A percentile compares a stretch with the other conserved stretches of the same genome.
Conservation (phyloP, 2,113 vertebrate species). For the Pipa parva region DNA sequence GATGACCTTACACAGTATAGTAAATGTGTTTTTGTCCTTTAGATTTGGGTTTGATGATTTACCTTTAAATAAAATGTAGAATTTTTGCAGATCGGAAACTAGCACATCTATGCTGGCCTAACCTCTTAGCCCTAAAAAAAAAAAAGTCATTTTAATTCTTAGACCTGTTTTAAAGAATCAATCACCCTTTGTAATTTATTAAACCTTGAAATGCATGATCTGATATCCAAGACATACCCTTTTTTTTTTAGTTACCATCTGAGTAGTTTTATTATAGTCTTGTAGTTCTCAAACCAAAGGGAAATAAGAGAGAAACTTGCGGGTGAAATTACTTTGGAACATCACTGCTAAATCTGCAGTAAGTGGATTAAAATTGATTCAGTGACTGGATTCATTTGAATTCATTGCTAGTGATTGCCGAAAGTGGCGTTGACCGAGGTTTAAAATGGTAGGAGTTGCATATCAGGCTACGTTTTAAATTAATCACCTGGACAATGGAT, state of each 20-base stretch:
- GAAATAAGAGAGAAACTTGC: too few relatives aligned
- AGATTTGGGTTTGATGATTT: too few relatives aligned
- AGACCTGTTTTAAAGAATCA: constrained; percentile 27
- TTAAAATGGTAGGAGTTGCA: constrained; percentile 9
- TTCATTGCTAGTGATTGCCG: constrained; percentile 19
- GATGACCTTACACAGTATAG: too few relatives aligned
- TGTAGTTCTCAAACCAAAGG: constrained; percentile 22
- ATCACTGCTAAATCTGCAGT: constrained; percentile 18
- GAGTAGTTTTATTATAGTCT: constrained; percentile 22
- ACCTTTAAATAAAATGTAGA: too few relatives aligned
- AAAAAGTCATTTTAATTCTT: constrained; percentile 16
- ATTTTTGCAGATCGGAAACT: too few relatives aligned
- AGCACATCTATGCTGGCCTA: constrained; percentile 1
- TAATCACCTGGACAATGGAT: constrained; percentile 19
- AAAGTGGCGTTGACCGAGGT: constrained; percentile 11
- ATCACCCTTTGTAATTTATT: constrained; percentile 39
- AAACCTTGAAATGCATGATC: constrained; percentile 15
- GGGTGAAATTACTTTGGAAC: constrained; percentile 24
- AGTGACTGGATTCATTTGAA: constrained; percentile 24
- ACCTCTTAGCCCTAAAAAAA: constrained; percentile 20
- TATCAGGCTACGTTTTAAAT: constrained; percentile 1
- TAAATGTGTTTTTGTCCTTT: too few relatives aligned
- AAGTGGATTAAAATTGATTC: constrained; percentile 43
- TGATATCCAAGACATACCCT: constrained; percentile 25
- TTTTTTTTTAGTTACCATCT: constrained; percentile 6